phyloP scores from a whole-genome alignment of 2,113 vertebrate species.

The Rhea americana region DNA sequence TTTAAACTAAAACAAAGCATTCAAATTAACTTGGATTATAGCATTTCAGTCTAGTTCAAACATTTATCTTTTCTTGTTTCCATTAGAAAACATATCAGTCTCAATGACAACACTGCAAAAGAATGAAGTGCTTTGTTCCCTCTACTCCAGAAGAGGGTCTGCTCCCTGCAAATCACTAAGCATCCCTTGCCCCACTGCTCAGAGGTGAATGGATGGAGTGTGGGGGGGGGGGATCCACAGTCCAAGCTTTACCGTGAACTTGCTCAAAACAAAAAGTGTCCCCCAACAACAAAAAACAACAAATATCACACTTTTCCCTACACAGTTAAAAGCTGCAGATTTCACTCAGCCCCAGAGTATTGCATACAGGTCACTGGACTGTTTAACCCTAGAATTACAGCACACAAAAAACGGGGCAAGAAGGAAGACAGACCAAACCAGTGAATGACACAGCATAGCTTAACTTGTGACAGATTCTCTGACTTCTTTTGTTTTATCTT shows the following conservation, averaged over 20 bases:
- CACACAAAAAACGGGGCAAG: neutral
- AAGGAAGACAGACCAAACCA: neutral
- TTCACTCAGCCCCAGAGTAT: neutral
- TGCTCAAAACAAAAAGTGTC: neutral
- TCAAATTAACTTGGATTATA: neutral
- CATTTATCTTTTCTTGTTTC: neutral
- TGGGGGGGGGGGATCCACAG: neutral
- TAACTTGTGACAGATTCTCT: neutral
- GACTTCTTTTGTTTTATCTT: neutral
- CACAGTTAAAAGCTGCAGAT: neutral
- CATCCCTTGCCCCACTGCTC: neutral
- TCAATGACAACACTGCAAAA: neutral
- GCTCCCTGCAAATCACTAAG: neutral
- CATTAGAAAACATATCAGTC: neutral
- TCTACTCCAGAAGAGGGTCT: neutral
- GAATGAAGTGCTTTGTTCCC: neutral
- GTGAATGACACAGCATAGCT: neutral
- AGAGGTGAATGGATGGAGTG: neutral
- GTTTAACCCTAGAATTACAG: neutral
- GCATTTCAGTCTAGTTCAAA: neutral
- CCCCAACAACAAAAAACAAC: neutral
- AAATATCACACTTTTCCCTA: neutral
- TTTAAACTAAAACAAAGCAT: slow-evolving; percentile 20
- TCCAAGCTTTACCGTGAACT: neutral
- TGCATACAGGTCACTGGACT: neutral